Percentiles rank a stretch among this genome's conserved stretches.
These are phyloP conservation scores for Gobio occitaniae DNA, from an alignment of 2,797 vertebrate species.

Conservation along the genomic window DNA sequence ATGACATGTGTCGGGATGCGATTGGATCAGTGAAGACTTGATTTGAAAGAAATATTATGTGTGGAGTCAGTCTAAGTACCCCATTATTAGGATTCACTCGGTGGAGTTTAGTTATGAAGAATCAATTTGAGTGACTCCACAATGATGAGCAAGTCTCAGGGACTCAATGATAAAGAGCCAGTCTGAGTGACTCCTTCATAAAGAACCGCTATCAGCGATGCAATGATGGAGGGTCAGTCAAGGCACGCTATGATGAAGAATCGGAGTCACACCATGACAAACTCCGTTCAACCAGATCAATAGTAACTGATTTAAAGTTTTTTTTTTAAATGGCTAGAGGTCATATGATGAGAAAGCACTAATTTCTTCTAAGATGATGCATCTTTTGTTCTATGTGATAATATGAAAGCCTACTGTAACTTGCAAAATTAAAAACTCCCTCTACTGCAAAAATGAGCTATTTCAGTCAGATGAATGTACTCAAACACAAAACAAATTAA, in stretches of 20 bases:
- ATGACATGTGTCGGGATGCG: not conserved
- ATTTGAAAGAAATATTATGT: constrained; percentile 18
- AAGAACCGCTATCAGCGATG: constrained; percentile 17
- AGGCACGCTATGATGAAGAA: constrained; percentile 37
- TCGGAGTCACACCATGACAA: constrained; percentile 9
- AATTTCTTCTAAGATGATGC: not conserved
- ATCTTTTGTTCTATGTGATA: not conserved
- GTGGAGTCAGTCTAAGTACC: not conserved
- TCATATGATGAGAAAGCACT: not conserved
- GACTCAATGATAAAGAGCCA: constrained; percentile 1
- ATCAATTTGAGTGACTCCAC: constrained; percentile 20
- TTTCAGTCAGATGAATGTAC: not conserved
- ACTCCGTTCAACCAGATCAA: not conserved
- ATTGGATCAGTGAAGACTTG: not conserved
- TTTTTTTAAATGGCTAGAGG: not conserved
- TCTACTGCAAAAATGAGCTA: not conserved
- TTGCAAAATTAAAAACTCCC: not conserved
- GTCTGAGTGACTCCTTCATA: constrained; percentile 29
- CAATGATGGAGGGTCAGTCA: constrained; percentile 23
- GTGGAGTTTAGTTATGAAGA: not conserved
- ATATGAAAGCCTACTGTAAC: not conserved
- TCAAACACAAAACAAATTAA: not conserved
- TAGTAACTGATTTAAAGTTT: not conserved
- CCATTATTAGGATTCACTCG: not conserved
- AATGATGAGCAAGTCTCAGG: constrained; percentile 45